A percentile compares a stretch with the other conserved stretches of the same genome.
Evolutionary conservation across 2,113 vertebrate genomes (phyloP).

Genomic region (Anolis sagrei): DNA sequence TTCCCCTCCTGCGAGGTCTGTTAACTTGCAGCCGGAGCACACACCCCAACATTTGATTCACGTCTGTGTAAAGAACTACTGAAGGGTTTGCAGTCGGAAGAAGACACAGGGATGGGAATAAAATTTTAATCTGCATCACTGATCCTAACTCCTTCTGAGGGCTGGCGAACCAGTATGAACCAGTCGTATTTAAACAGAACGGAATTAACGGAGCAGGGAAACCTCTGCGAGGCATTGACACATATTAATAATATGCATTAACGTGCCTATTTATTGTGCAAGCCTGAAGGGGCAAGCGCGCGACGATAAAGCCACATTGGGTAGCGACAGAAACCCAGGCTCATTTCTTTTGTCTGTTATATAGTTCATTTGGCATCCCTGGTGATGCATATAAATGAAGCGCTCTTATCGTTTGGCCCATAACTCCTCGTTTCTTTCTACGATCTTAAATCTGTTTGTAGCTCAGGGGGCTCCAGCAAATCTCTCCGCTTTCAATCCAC

Average conservation of each 20-base stretch:
- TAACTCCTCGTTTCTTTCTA: not conserved
- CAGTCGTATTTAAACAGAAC: not conserved
- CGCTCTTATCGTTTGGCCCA: not conserved
- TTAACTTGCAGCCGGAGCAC: constrained; percentile 7
- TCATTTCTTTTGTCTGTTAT: not conserved
- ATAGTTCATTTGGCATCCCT: not conserved
- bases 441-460: not conserved
- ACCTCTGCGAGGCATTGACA: not conserved
- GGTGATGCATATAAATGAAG: not conserved
- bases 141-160: not conserved
- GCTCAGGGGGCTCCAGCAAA: not conserved
- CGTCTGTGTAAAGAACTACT: not conserved
- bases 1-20: not conserved
- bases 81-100: constrained; percentile 1
- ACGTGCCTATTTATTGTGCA: not conserved
- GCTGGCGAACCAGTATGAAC: not conserved
- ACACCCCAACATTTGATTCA: not conserved
- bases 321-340: not conserved
- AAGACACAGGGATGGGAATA: not conserved
- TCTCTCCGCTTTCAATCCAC: too few species aligned
- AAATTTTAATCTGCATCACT: not conserved
- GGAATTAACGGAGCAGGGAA: not conserved
- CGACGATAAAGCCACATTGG: not conserved
- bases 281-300: not conserved
- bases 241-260: constrained; percentile 6